Base-by-base conservation (phyloP, 2,888 invertebrate species). In the Girardia tigrina region DNA sequence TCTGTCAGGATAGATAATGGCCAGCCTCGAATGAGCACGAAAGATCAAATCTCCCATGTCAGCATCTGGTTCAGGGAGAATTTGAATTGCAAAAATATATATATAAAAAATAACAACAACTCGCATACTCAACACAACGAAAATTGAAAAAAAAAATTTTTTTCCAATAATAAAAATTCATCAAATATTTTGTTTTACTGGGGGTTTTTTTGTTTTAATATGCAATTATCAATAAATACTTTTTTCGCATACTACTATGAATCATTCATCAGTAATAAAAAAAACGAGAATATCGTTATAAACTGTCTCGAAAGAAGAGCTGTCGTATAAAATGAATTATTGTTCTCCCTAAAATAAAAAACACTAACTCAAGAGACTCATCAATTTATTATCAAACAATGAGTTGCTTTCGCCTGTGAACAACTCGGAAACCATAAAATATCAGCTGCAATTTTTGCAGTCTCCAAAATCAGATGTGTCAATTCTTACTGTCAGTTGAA, bases 1-100 rank as follows among this genome's bases (percentile, higher is more conserved):
- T 56, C 56, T 56, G 56, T 56, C 56, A 56, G n/a, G n/a, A 23
- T 56, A 56, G 56, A 56, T 56, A 56, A 56, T 56, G 56, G 56
- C 56, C 56, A 56, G 56, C 56, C 56, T 56, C 56, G 56, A 56
- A 56, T 56, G 56, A 56, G 56, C 56, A 56, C 56, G 56, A 56
- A 56, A 56, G 56, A 56, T 56, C 56, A 56, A 56, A 56, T 56
- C 56, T 56, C 56, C 56, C 56, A 56, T 56, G 56, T 56, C 56
- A 56, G 56, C 56, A 56, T 56, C 56, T 56, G 56, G 56, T 56
- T 56, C 56, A 56, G 56, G 6, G n/a, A 56, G 36, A 56, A 56
- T 20, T 56, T 56, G 56, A 56, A 56, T 56, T n/a, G 56, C 56
- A 56, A 56, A 56, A 56, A 56, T n/a, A n/a, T n/a, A n/a, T n/a